Evolutionary conservation across 35 echinoderm and acorn worm species (phyloP).

Genomic region (Diadema setosum): DNA sequence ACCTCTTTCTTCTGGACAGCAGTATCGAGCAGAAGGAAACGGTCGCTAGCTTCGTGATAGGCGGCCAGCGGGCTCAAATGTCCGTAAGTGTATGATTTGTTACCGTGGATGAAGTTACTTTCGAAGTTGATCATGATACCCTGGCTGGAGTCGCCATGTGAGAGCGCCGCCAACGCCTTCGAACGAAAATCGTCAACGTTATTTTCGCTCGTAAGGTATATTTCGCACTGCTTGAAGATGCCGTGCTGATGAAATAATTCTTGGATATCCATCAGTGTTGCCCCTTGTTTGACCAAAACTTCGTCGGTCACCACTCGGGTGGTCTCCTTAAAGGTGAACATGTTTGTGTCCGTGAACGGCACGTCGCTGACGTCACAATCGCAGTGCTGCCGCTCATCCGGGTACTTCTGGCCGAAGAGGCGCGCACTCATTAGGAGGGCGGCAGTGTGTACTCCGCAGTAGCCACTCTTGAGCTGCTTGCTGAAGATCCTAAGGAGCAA

Average conservation of each 20-base stretch:
- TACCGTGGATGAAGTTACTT: background rate
- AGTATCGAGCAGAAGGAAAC: conserved; percentile 70
- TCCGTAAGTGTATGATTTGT: conserved; percentile 37
- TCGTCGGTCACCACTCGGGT: background rate
- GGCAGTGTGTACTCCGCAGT: conserved; percentile 55
- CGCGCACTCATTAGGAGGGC: conserved; percentile 59
- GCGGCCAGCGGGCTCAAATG: conserved; percentile 80
- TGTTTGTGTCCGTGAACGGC: conserved; percentile 41
- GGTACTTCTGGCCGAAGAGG: conserved; percentile 1
- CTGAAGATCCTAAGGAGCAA: conserved; percentile 45
- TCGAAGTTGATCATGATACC: conserved; percentile 66
- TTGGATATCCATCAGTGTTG: conserved; percentile 13
- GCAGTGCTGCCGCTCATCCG: background rate
- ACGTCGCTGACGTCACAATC: background rate
- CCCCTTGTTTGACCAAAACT: background rate
- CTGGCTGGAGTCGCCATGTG: conserved; percentile 16
- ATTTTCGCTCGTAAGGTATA: background rate
- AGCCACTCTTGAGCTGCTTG: conserved; percentile 54
- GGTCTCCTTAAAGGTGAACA: conserved; percentile 54
- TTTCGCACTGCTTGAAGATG: background rate
- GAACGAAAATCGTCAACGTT: conserved; percentile 55
- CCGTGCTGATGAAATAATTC: conserved; percentile 23
- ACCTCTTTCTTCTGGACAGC: too few species aligned
- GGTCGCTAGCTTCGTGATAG: conserved; percentile 54
- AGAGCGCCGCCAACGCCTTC: conserved; percentile 14